Evolutionary conservation across 2,113 vertebrate species (phyloP).

Genomic region (Piprites chloris): DNA sequence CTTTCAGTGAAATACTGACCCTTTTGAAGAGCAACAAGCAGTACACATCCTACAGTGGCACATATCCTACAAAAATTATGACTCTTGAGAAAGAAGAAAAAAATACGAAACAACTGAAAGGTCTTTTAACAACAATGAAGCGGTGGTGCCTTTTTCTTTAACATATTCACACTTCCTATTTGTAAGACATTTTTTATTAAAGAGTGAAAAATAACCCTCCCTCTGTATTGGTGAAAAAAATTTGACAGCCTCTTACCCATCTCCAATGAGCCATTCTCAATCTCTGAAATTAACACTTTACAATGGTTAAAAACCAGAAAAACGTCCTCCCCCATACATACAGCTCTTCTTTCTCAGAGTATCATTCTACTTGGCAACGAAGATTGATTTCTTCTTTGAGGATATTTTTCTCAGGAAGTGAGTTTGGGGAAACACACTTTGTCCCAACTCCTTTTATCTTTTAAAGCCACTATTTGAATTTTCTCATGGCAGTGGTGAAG

Average conservation of each 20-base stretch:
- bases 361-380: neutral
- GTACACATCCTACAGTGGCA: neutral
- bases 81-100: neutral
- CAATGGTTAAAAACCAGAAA: neutral
- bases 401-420: neutral
- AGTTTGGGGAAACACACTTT: neutral
- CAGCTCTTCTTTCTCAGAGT: neutral
- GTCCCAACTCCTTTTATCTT: neutral
- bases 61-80: neutral
- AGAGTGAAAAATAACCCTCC: neutral
- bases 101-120: neutral
- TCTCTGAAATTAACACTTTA: neutral
- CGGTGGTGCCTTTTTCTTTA: neutral
- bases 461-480: neutral
- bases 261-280: neutral
- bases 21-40: neutral
- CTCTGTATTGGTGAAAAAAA: neutral
- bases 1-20: neutral
- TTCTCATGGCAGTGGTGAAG: neutral
- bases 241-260: neutral
- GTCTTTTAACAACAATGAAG: neutral
- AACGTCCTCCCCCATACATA: neutral
- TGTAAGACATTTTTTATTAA: neutral
- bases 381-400: neutral
- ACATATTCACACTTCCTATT: neutral